Conservation (phyloP, 2,797 vertebrate genomes). For the Leucoraja ocellata region DNA sequence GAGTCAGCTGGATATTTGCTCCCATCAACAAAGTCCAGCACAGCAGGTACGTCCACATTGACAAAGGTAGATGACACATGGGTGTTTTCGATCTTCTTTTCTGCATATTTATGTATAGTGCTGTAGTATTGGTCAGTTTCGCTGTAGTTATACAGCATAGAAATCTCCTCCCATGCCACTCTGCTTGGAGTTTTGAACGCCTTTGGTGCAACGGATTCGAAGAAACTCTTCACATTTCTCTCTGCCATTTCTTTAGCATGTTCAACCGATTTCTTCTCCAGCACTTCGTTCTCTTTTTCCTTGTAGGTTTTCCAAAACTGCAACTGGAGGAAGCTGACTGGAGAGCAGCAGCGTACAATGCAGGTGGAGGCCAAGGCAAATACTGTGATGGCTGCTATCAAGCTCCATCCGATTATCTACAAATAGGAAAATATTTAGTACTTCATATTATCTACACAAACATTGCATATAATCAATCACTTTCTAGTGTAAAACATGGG, state of each 20-base stretch:
- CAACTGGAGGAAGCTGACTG: conserved; percentile 81
- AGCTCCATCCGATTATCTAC: conserved; percentile 81
- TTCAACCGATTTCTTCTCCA: conserved; percentile 64
- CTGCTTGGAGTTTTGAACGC: conserved; percentile 70
- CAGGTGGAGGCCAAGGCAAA: conserved; percentile 69
- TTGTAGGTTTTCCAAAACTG: conserved; percentile 76
- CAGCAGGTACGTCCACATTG: conserved; percentile 50
- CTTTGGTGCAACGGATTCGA: conserved; percentile 71
- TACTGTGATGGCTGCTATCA: conserved; percentile 63
- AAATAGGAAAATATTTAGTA: conserved; percentile 42
- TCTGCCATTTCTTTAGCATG: conserved; percentile 76
- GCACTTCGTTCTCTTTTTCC: conserved; percentile 72
- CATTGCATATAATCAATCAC: background rate
- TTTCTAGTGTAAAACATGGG: background rate
- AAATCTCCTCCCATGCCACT: conserved; percentile 83
- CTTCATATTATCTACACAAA: background rate
- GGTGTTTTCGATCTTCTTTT: conserved; percentile 50
- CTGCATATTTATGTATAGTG: conserved; percentile 76
- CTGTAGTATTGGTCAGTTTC: conserved; percentile 73
- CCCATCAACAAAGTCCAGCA: conserved; percentile 53
- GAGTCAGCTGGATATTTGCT: background rate
- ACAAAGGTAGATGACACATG: conserved; percentile 39
- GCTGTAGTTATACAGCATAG: conserved; percentile 64
- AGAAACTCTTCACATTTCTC: conserved; percentile 79
- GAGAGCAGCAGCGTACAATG: conserved; percentile 74